Evolutionary conservation across 2,888 invertebrate genomes (phyloP).

Genomic region (Pharmacophagus antenor): DNA sequence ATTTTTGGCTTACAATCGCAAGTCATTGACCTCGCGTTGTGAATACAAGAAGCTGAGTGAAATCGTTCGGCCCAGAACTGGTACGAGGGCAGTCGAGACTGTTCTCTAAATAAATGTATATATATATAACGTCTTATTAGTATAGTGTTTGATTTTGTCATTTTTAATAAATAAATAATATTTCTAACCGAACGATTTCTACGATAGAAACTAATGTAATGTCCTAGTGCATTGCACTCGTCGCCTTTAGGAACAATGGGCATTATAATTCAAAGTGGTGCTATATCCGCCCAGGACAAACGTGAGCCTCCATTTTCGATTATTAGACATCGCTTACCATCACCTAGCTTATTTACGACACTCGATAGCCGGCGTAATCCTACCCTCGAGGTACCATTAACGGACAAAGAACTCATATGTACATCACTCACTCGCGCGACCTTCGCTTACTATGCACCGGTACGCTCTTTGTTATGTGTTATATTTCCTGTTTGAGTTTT

Average conservation of each 20-base stretch:
- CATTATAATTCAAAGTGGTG: slow-evolving; percentile 78
- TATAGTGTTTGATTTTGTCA: neutral
- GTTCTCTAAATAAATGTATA: slow-evolving; percentile 30
- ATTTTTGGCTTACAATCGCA: slow-evolving; percentile 31
- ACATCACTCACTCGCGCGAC: slow-evolving; percentile 3
- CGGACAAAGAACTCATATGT: slow-evolving; percentile 14
- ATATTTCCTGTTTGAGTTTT: slow-evolving; percentile 29
- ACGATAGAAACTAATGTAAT: slow-evolving; percentile 70
- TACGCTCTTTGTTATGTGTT: slow-evolving; percentile 25
- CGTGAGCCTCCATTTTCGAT: slow-evolving; percentile 46
- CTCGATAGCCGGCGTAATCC: slow-evolving; percentile 32
- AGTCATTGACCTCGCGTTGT: slow-evolving; percentile 54
- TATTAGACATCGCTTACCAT: slow-evolving; percentile 32
- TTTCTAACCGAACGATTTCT: slow-evolving; percentile 48
- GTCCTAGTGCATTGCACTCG: slow-evolving; percentile 72
- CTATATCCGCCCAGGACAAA: slow-evolving; percentile 74
- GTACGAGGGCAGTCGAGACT: slow-evolving; percentile 43
- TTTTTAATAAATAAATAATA: neutral
- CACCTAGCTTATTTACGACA: slow-evolving; percentile 48
- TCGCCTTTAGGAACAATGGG: slow-evolving; percentile 67
- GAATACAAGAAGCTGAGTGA: slow-evolving; percentile 53
- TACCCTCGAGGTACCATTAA: slow-evolving; percentile 5
- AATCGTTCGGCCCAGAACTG: slow-evolving; percentile 50
- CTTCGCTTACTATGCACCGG: slow-evolving; percentile 16
- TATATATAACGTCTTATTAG: no score